Conservation (phyloP, 2,113 vertebrate genomes). For the Symphodus melops region DNA sequence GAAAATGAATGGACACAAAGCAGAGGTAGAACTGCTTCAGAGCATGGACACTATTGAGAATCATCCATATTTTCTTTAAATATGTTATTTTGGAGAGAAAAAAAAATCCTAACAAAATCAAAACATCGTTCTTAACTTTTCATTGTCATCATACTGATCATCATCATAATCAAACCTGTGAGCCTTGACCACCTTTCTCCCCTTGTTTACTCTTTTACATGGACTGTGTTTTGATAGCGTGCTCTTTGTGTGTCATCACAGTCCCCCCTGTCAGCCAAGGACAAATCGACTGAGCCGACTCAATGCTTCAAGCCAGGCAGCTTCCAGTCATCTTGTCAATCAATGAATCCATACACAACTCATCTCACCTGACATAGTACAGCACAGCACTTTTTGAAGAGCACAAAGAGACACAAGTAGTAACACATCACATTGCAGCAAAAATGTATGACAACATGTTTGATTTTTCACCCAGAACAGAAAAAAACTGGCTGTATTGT, state of each 20-base stretch:
- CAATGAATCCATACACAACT: constrained; percentile 77
- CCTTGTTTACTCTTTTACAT: constrained; percentile 43
- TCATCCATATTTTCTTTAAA: too few species aligned
- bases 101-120: too few species aligned
- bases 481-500: background rate
- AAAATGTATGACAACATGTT: constrained; percentile 14
- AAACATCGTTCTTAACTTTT: background rate
- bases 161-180: constrained; percentile 14
- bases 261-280: constrained; percentile 73
- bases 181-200: background rate
- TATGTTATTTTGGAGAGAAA: too few species aligned
- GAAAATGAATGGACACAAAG: too few species aligned
- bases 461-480: constrained; percentile 3
- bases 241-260: constrained; percentile 71
- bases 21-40: too few species aligned
- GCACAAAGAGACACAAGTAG: constrained; percentile 28
- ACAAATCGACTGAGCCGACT: constrained; percentile 72
- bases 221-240: constrained; percentile 69
- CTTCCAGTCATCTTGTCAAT: constrained; percentile 77
- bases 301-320: constrained; percentile 71
- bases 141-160: constrained; percentile 1
- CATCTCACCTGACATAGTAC: constrained; percentile 57
- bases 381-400: constrained; percentile 74
- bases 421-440: constrained; percentile 24
- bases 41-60: too few species aligned